Evolutionary conservation across 2,113 vertebrate species (phyloP).

Genomic region (Apteryx owenii): DNA sequence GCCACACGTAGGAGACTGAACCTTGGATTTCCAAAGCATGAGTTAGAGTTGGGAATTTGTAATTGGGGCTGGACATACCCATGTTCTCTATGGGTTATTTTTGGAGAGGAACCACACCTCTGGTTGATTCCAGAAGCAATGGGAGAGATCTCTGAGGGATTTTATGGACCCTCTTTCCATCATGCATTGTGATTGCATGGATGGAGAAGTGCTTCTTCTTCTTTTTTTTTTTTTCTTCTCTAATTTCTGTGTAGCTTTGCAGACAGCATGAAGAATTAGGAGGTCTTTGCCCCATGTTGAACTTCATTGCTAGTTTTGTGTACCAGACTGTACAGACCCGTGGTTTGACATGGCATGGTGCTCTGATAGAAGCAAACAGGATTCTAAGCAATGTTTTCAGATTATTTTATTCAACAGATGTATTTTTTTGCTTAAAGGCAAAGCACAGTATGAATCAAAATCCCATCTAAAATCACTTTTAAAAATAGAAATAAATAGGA

Average conservation of each 20-base stretch:
- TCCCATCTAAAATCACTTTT: background rate
- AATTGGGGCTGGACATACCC: background rate
- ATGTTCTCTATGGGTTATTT: rapidly evolving
- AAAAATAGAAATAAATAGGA: background rate
- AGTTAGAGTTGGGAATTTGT: background rate
- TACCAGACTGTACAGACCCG: background rate
- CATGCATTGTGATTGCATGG: rapidly evolving
- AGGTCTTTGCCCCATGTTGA: background rate
- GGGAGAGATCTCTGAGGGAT: rapidly evolving
- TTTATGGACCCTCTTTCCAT: background rate
- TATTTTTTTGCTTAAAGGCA: slow-evolving; percentile 9
- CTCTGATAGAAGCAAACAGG: background rate
- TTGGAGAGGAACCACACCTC: background rate
- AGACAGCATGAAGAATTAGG: background rate
- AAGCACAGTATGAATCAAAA: slow-evolving; percentile 26
- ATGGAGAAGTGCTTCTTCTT: background rate
- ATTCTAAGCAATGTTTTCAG: background rate
- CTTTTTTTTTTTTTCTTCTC: no score
- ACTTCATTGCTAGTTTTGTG: background rate
- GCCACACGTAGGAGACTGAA: rapidly evolving
- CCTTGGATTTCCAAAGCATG: background rate
- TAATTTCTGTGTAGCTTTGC: background rate
- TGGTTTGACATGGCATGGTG: background rate
- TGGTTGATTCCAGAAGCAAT: background rate
- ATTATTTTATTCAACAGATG: background rate